Evolutionary conservation across 2,113 vertebrate genomes (phyloP), one percentile per base, ranked within the genome.

Genomic region (Melanostigma gelatinosum): DNA sequence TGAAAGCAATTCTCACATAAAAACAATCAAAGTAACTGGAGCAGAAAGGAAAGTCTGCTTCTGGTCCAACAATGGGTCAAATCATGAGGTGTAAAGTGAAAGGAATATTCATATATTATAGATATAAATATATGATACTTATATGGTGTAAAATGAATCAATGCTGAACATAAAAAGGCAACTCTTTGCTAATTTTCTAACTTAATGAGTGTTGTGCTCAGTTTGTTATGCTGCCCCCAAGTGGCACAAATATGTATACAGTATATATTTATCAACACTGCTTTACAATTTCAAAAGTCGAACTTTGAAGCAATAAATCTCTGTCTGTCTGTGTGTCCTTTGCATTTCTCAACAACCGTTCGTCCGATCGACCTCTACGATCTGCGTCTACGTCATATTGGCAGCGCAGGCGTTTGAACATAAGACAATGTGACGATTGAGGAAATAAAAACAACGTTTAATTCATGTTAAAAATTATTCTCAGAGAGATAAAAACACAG

Each of bases 201-300:
- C 27, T 18, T 61, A 7, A 34, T 61, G 15, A 34, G 6, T 0
- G 46, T 20, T 40, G 38, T 40, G 38, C 8, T 40, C 6, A 36
- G 57, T 18, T 27, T 27, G 29, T 9, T 55, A 11, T 71, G 60
- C 68, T 72, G 27, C 58, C 68, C 67, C 57, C 68, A 3, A n/a
- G 55, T 78, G 66, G 76, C 4, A n/a, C 16, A 63, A 10, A 42
- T 42, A 12, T 42, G 12, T 48, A 6, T 46, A 46, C 15, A 46
- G 42, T 18, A 16, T 48, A 15, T 46, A 46, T 15, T 13, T 27
- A 9, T 6, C 0, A 44, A 15, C 48, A n/a, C 29, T 36, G 7
- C 8, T 61, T 36, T 20, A 20, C 15, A 20, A 36, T 61, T 61
- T 61, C 34, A 1, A 40, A 9, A 40, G 8, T 38, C 38, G 10